These are phyloP conservation scores for Spheniscus mendiculus DNA, from an alignment of 2,113 vertebrate species.

Conservation along the genomic window DNA sequence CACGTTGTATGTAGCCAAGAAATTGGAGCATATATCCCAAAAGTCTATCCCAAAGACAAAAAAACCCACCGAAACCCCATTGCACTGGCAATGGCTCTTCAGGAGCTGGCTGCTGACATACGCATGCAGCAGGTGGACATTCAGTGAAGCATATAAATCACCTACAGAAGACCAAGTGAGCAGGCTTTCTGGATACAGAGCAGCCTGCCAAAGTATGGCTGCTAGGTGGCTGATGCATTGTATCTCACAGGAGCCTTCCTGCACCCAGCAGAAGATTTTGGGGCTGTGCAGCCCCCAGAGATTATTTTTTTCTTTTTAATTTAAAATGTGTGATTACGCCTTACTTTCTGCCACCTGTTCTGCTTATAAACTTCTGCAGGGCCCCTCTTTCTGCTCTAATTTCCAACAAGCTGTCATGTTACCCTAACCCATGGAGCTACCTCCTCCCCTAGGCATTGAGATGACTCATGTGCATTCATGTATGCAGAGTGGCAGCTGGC, in stretches of 20 bases:
- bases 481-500: slow-evolving; percentile 28
- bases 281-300: not conserved
- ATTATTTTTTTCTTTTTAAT: not conserved
- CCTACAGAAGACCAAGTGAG: not conserved
- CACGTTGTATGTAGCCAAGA: not conserved
- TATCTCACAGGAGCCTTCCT: not conserved
- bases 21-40: not conserved
- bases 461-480: slow-evolving; percentile 2
- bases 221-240: not conserved
- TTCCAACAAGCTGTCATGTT: slow-evolving; percentile 33
- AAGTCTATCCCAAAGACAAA: not conserved
- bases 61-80: not conserved
- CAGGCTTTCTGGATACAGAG: not conserved
- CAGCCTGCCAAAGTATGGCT: not conserved
- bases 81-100: not conserved
- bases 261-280: not conserved
- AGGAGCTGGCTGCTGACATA: not conserved
- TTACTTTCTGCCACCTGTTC: slow-evolving; percentile 41
- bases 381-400: not conserved
- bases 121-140: not conserved
- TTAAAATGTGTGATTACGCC: slow-evolving; percentile 20
- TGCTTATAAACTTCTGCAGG: not conserved
- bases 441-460: not conserved
- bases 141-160: not conserved
- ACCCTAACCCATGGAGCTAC: not conserved